Conservation (phyloP, 2,113 vertebrate genomes). For the Arvicanthis niloticus region DNA sequence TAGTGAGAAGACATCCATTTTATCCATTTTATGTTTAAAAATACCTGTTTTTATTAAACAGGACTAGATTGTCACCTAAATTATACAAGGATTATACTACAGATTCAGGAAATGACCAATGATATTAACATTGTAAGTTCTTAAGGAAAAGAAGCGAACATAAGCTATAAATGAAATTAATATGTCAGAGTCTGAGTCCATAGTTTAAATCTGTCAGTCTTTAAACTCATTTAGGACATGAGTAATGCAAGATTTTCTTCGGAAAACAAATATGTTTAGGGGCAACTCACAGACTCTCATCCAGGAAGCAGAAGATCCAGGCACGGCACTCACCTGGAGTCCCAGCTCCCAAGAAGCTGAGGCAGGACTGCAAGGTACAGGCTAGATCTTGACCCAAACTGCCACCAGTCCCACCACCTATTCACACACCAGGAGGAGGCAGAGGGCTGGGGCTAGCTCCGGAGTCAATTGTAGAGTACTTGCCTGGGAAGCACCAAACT, state of each 20-base stretch:
- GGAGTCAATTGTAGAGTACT: too few relatives aligned
- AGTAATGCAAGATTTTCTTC: slow-evolving; percentile 24
- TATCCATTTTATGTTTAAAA: slow-evolving; percentile 25
- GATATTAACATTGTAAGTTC: not conserved
- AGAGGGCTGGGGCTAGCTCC: not conserved
- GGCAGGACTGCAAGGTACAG: not conserved
- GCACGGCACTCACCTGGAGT: fast-evolving
- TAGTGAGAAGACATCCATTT: too few relatives aligned
- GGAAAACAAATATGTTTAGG: not conserved
- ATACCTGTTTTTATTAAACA: not conserved
- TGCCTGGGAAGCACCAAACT: not conserved
- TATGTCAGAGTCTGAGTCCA: slow-evolving; percentile 18
- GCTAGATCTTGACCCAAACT: not conserved
- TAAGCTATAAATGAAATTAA: not conserved
- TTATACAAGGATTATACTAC: not conserved
- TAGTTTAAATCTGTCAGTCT: not conserved
- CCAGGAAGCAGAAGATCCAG: not conserved
- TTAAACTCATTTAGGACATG: not conserved
- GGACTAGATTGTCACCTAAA: slow-evolving; percentile 26
- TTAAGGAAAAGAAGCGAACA: slow-evolving; percentile 21
- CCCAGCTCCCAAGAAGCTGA: not conserved
- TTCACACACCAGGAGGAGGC: not conserved
- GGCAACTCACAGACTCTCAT: not conserved
- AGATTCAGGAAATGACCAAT: slow-evolving; percentile 50
- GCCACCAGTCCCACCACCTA: not conserved